Base-by-base conservation (phyloP, 2,888 invertebrate species). In the Luperina testacea region DNA sequence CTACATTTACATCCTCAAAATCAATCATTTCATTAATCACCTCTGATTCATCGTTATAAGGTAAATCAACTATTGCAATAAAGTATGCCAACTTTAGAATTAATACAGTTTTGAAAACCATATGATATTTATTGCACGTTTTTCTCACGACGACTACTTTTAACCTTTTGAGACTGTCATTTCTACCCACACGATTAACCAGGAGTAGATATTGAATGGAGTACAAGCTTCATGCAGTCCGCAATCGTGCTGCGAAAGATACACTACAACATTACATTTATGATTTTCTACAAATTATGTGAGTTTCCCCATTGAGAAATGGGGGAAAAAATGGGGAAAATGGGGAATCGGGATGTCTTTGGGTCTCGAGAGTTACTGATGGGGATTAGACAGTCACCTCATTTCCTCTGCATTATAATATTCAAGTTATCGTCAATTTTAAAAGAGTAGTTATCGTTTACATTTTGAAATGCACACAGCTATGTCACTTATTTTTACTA, bases 121-220 rank as follows among this genome's bases (percentile, higher is more conserved):
- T 38, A 24, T 13, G 59, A 82, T 65, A 59, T 59, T 32, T 45
- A 27, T 65, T 51, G 4, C 20, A 32, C 4, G n/a, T 61, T 70
- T n/a, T 77, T 77, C 42, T 65, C 69, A 83, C 51, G 59, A n/a
- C 2, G 45, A 17, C 32, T 53, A 77, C 64, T 32, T 53, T 3
- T 53, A 53, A 53, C 65, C 64, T 70, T 78, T 59, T 77, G 15
- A 77, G 11, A 45, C n/a, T 77, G 65, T 77, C 83, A 70, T 45
- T 24, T 65, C 59, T 45, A 76, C 77, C 59, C 59, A 65, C 53
- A 5, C 15, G 9, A 27, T 27, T 42, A n/a, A 13, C 9, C n/a
- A 2, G 11, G 80, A 81, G 59, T 82, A 65, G 17, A 27, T 53
- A 67, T 20, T 45, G 27, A 69, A 83, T 51, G 57, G 64, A 83